phyloP scores from a whole-genome alignment of 1,140 invertebrate species.

The Ceratosolen fusciceps region DNA sequence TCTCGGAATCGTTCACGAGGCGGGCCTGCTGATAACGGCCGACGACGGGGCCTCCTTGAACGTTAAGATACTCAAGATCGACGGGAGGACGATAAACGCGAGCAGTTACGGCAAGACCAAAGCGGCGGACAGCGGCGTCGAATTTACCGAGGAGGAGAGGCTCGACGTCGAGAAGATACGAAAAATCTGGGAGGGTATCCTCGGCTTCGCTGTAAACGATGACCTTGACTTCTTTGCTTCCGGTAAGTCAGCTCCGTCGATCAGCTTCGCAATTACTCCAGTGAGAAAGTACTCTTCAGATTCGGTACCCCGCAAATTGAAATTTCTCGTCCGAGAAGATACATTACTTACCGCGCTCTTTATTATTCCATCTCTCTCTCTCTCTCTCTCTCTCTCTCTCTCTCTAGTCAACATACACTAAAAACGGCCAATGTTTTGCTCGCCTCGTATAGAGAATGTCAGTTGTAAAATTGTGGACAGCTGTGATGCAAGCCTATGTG shows the following conservation, averaged over 20 bases:
- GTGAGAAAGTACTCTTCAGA: too few species aligned
- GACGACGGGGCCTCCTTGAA: constrained; percentile 85
- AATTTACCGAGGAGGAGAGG: constrained; percentile 85
- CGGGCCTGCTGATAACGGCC: constrained; percentile 85
- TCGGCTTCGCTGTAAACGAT: constrained; percentile 82
- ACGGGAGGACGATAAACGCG: constrained; percentile 88
- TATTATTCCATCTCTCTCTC: too few species aligned
- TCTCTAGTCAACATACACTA: too few species aligned
- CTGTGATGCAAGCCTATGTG: too few species aligned
- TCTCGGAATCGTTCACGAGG: constrained; percentile 81
- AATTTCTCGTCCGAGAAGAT: too few species aligned
- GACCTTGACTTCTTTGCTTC: constrained; percentile 92
- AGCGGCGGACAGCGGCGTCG: constrained; percentile 72
- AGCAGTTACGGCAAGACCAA: constrained; percentile 81
- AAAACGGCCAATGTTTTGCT: too few species aligned
- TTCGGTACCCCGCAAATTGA: too few species aligned
- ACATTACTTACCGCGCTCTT: too few species aligned
- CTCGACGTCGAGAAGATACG: constrained; percentile 75
- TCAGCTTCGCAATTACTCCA: neutral
- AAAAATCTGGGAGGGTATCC: constrained; percentile 87
- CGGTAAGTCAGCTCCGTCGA: constrained; percentile 63
- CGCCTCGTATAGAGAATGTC: too few species aligned
- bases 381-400: too few species aligned
- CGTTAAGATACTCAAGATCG: constrained; percentile 80
- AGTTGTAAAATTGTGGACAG: too few species aligned